Percentiles rank a stretch among this genome's conserved stretches.
Evolutionary conservation across 2,797 vertebrate genomes (phyloP).

Genomic region (Sebastes reedi): DNA sequence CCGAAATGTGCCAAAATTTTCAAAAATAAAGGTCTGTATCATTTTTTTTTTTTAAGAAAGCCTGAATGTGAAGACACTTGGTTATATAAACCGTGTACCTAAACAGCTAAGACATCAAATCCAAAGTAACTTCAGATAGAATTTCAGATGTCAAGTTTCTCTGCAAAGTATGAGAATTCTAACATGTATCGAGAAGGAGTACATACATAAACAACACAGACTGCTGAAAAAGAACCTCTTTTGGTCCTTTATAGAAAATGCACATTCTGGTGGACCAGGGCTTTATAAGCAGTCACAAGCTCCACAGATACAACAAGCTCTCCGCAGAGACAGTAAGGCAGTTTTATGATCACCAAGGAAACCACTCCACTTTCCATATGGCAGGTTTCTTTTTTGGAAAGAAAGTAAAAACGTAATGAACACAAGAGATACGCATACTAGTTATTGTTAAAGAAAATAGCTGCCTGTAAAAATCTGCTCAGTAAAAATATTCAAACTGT

Average conservation of each 20-base stretch:
- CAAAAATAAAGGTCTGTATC: slow-evolving; percentile 78
- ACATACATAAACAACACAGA: slow-evolving; percentile 89
- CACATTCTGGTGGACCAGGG: slow-evolving; percentile 80
- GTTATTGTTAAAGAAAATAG: slow-evolving; percentile 81
- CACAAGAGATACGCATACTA: slow-evolving; percentile 69
- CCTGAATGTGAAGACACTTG: slow-evolving; percentile 72
- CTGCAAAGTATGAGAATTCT: slow-evolving; percentile 76
- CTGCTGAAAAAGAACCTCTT: slow-evolving; percentile 85
- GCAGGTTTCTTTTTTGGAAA: slow-evolving; percentile 76
- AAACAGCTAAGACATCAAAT: slow-evolving; percentile 75
- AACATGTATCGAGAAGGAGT: slow-evolving; percentile 76
- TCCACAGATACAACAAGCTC: slow-evolving; percentile 81
- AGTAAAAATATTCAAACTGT: slow-evolving; percentile 78
- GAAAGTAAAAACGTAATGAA: slow-evolving; percentile 67
- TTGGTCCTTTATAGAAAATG: slow-evolving; percentile 83
- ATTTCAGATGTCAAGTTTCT: slow-evolving; percentile 86
- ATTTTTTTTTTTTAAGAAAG: slow-evolving; percentile 72
- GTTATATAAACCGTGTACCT: slow-evolving; percentile 74
- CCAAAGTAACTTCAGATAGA: slow-evolving; percentile 65
- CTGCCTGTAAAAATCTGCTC: slow-evolving; percentile 83
- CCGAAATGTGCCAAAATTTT: slow-evolving; percentile 77
- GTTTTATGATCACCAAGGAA: slow-evolving; percentile 80
- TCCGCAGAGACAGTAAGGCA: slow-evolving; percentile 84
- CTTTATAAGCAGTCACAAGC: slow-evolving; percentile 77
- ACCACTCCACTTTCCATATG: slow-evolving; percentile 78